These are phyloP conservation scores for Ypsolopha sequella DNA, from an alignment of 2,888 invertebrate species.

Conservation along the genomic window DNA sequence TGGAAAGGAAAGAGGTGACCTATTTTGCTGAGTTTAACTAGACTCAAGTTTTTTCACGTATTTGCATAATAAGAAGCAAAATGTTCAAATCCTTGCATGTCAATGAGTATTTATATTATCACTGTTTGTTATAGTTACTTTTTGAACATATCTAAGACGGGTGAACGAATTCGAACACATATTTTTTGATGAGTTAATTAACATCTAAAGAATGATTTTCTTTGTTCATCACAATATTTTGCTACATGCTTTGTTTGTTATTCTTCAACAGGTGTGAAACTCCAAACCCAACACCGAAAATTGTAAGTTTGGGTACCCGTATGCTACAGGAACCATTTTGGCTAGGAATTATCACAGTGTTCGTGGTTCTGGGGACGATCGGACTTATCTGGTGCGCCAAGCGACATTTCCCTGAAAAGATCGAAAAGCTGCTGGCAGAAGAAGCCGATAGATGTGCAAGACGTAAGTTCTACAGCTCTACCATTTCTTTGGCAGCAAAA, in stretches of 20 bases:
- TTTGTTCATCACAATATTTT: too few species aligned
- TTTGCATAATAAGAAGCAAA: too few species aligned
- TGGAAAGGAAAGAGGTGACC: constrained; percentile 73
- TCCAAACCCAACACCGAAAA: constrained; percentile 66
- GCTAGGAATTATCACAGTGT: constrained; percentile 88
- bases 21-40: too few species aligned
- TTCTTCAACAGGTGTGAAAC: constrained; percentile 73
- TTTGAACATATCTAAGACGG: too few species aligned
- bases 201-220: too few species aligned
- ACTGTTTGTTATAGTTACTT: too few species aligned
- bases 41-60: too few species aligned
- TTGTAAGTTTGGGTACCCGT: constrained; percentile 75
- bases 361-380: constrained; percentile 82
- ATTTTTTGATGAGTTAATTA: too few species aligned
- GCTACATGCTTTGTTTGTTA: too few species aligned
- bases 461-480: constrained; percentile 53
- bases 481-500: not conserved
- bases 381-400: constrained; percentile 88
- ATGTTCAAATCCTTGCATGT: too few species aligned
- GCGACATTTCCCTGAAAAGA: constrained; percentile 87
- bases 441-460: constrained; percentile 81
- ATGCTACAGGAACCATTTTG: constrained; percentile 92
- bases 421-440: constrained; percentile 85
- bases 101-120: too few species aligned
- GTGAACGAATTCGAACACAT: too few species aligned